These are phyloP conservation scores for Channallabes apus DNA, from an alignment of 2,797 vertebrate genomes.

Conservation along the genomic window DNA sequence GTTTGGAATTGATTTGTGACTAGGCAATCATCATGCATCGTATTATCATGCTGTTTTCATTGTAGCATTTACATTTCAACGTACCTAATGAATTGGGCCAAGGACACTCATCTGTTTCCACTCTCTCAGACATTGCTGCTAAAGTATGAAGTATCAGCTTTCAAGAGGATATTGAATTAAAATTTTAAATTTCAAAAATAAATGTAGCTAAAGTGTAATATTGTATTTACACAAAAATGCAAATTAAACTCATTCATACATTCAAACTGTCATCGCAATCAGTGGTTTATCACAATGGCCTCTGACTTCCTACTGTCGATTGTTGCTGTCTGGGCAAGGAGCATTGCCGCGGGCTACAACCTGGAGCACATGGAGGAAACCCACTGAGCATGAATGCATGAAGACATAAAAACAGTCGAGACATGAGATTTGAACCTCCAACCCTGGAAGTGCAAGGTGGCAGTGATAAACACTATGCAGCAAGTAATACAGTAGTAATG, in stretches of 20 bases:
- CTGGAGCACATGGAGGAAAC: too few relatives aligned
- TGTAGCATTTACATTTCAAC: not conserved
- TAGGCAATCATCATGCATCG: not conserved
- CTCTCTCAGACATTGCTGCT: not conserved
- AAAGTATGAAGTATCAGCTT: not conserved
- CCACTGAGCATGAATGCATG: too few relatives aligned
- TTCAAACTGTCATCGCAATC: too few relatives aligned
- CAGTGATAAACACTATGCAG: too few relatives aligned
- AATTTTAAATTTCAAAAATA: not conserved
- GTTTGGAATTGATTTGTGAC: not conserved
- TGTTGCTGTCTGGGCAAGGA: too few relatives aligned
- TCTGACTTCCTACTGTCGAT: too few relatives aligned
- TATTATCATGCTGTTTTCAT: not conserved
- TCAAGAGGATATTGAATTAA: not conserved
- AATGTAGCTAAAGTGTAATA: not conserved
- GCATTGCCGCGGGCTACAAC: too few relatives aligned
- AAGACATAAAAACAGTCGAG: too few relatives aligned
- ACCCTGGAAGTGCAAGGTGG: too few relatives aligned
- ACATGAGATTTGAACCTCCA: too few relatives aligned
- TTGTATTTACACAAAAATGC: not conserved
- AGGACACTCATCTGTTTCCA: not conserved
- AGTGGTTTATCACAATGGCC: too few relatives aligned
- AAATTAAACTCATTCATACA: not conserved
- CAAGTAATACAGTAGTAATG: too few relatives aligned
- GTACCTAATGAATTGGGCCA: not conserved